Evolutionary conservation across 35 echinoderm and acorn worm genomes (phyloP), one percentile per base, ranked within the genome.

Genomic region (Nesometra sesokonis): DNA sequence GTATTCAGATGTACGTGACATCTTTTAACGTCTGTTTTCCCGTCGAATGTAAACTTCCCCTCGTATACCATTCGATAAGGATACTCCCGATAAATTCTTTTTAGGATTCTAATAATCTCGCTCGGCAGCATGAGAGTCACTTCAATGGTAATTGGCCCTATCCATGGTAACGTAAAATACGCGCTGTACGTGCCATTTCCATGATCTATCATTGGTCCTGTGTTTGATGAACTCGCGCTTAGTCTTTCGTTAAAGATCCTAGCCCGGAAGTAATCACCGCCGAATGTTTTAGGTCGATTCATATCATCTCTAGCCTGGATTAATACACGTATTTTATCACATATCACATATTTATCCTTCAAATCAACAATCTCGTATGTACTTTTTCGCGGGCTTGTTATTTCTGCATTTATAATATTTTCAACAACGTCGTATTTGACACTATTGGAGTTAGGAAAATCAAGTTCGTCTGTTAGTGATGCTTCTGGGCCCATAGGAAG

Each of bases 181-280:
- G 84, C 89, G 21, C 46, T 37, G 34, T 91, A 91, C 13, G 57
- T 77, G 11, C 89, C 89, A 43, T 91, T 80, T 11, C 77, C 84
- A 5, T 86, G 27, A 47, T 91, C 89, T 5, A 46, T 34, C 29
- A 91, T 77, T 2, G 79, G 40, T 15, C 88, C 88, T 11, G 77
- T 77, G 17, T 76, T 91, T 17, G 86, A 87, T 11, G 52, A 67
- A 67, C 52, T 67, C 8, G 52, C 52, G 21, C 23, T 67, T 67
- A 67, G 23, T 17, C 23, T 67, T 2, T 67, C 11, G 21, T 67
- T 67, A 19, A 11, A 67, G 8, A 67, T 67, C 23, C 52, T 67
- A 27, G 52, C 52, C 23, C 52, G 8, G 52, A 67, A 67, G 23
- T 67, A 67, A 67, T 67, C 52, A 11, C 52, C 52, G 23, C 52